phyloP scores from a whole-genome alignment of 1,140 invertebrate species.

The Apocrypta bakeri region DNA sequence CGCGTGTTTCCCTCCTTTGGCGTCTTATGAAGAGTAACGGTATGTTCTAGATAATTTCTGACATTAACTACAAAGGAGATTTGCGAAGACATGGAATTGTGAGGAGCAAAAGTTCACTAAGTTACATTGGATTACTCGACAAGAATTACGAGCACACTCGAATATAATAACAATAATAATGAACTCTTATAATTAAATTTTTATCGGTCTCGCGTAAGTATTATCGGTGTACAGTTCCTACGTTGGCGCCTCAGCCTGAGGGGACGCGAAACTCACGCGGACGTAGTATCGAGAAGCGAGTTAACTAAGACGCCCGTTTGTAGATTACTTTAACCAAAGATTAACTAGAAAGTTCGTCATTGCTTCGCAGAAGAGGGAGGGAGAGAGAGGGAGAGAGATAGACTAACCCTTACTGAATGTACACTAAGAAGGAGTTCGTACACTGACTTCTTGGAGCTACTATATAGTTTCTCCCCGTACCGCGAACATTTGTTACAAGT shows the following conservation, averaged over 20 bases:
- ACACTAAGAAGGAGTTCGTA: neutral
- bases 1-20: too few species aligned
- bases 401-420: neutral
- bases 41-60: too few species aligned
- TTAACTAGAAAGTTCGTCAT: conserved; percentile 43
- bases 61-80: too few species aligned
- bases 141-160: too few species aligned
- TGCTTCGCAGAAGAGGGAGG: neutral
- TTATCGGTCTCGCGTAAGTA: too few species aligned
- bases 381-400: conserved; percentile 1
- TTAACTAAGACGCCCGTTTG: conserved; percentile 46
- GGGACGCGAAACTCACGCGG: neutral
- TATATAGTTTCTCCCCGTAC: conserved; percentile 29
- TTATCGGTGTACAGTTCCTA: conserved; percentile 50
- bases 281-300: conserved; percentile 26
- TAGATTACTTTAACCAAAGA: conserved; percentile 47
- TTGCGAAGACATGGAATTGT: too few species aligned
- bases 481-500: conserved; percentile 48
- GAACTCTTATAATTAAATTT: too few species aligned
- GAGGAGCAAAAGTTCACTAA: too few species aligned
- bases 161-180: too few species aligned
- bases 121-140: too few species aligned
- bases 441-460: neutral
- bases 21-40: too few species aligned
- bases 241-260: neutral